Percentiles rank a stretch among this genome's conserved stretches.
Conservation (phyloP, 2,113 vertebrate species). For the Brachyhypopomus occidentalis region DNA sequence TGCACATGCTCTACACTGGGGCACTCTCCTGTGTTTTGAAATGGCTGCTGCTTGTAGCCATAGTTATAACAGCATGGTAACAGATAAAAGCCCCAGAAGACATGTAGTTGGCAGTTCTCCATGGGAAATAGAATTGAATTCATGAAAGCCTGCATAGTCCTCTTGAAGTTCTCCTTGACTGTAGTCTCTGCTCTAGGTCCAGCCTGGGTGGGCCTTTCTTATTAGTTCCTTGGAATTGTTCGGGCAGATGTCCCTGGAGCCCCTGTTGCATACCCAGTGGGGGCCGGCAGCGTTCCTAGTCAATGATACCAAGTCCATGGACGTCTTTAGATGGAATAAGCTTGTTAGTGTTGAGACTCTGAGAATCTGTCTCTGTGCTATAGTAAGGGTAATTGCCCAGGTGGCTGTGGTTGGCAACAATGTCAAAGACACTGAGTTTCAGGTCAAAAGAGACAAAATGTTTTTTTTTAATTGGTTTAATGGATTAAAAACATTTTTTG, state of each 20-base stretch:
- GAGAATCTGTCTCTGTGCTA: constrained; percentile 84
- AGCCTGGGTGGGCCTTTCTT: constrained; percentile 78
- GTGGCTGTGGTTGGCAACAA: constrained; percentile 83
- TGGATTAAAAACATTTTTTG: background rate
- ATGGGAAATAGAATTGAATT: constrained; percentile 82
- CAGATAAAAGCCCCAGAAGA: constrained; percentile 90
- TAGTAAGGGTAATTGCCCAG: constrained; percentile 88
- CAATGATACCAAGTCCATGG: constrained; percentile 84
- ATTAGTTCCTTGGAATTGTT: constrained; percentile 84
- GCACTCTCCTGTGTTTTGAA: constrained; percentile 83
- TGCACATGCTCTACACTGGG: constrained; percentile 81
- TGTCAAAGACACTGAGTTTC: constrained; percentile 85
- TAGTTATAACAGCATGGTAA: constrained; percentile 95
- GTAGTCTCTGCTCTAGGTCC: constrained; percentile 81
- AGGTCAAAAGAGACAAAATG: constrained; percentile 61
- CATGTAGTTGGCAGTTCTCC: constrained; percentile 75
- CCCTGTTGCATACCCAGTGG: constrained; percentile 92
- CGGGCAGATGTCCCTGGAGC: constrained; percentile 83
- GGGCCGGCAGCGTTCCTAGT: constrained; percentile 92
- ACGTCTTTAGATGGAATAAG: constrained; percentile 82
- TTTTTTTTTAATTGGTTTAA: background rate
- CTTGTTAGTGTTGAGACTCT: constrained; percentile 78
- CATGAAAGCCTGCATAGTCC: constrained; percentile 82
- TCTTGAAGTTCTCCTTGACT: constrained; percentile 86
- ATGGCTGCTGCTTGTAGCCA: constrained; percentile 81